These are phyloP conservation scores for Leptodactylus fallax DNA, from an alignment of 2,797 vertebrate species.

Conservation along the genomic window DNA sequence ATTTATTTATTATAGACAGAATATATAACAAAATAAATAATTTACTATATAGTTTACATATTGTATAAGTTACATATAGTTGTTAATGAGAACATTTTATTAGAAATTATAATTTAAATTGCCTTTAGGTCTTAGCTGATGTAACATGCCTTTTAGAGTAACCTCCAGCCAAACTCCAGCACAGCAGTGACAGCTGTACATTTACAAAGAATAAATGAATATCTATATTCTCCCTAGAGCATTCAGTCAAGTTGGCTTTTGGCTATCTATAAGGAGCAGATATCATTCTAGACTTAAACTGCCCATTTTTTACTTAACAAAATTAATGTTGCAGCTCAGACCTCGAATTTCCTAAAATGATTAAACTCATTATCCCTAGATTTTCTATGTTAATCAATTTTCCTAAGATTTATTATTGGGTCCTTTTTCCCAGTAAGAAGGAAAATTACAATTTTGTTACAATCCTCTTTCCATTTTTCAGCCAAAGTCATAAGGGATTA, in stretches of 20 bases:
- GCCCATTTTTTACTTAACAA: constrained; percentile 45
- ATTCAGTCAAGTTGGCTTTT: constrained; percentile 57
- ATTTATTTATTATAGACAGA: background rate
- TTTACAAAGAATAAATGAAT: constrained; percentile 61
- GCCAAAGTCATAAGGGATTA: constrained; percentile 23
- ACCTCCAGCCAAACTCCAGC: constrained; percentile 51
- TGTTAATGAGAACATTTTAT: constrained; percentile 46
- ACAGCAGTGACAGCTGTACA: constrained; percentile 62
- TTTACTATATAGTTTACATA: background rate
- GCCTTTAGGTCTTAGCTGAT: constrained; percentile 57
- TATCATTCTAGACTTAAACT: constrained; percentile 48
- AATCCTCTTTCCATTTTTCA: constrained; percentile 27
- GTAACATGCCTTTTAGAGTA: constrained; percentile 58
- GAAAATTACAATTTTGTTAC: constrained; percentile 19
- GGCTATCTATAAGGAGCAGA: constrained; percentile 56
- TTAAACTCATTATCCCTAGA: constrained; percentile 42
- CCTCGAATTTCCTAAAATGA: constrained; percentile 27
- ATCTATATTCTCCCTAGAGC: constrained; percentile 53
- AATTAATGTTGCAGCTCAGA: background rate
- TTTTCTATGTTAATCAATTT: constrained; percentile 40
- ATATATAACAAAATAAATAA: background rate
- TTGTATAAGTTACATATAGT: background rate
- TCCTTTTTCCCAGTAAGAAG: background rate
- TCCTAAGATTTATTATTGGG: background rate
- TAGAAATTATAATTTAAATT: constrained; percentile 62